Evolutionary conservation across 1,140 invertebrate genomes (phyloP).

Genomic region (Atopsyche davidsoni): DNA sequence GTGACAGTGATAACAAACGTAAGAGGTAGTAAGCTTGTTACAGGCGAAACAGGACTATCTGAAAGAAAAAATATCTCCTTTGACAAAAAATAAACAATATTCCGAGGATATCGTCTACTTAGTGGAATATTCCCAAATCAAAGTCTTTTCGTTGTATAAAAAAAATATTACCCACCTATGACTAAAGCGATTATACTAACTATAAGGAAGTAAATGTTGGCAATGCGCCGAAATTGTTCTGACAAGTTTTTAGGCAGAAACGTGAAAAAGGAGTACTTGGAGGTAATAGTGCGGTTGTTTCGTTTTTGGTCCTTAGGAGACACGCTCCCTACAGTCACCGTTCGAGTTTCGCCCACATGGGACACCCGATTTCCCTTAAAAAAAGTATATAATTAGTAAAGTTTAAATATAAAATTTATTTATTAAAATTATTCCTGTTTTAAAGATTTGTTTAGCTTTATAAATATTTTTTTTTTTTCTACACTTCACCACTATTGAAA

Average conservation of each 20-base stretch:
- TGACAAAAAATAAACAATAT: neutral
- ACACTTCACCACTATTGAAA: no score
- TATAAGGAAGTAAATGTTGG: slow-evolving; percentile 80
- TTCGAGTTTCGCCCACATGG: slow-evolving; percentile 47
- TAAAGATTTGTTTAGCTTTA: no score
- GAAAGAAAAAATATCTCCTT: slow-evolving; percentile 29
- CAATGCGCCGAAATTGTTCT: slow-evolving; percentile 77
- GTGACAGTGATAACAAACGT: slow-evolving; percentile 75
- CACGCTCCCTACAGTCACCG: slow-evolving; percentile 50
- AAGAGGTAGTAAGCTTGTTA: slow-evolving; percentile 69
- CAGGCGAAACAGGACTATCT: slow-evolving; percentile 70
- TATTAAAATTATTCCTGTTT: no score
- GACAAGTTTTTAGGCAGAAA: slow-evolving; percentile 80
- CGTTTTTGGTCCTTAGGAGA: slow-evolving; percentile 43
- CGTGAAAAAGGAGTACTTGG: slow-evolving; percentile 72
- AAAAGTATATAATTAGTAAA: no score
- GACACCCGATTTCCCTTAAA: slow-evolving; percentile 55
- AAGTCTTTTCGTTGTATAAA: neutral
- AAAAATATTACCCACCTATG: slow-evolving; percentile 50
- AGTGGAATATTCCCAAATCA: neutral
- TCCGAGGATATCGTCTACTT: neutral
- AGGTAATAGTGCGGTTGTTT: slow-evolving; percentile 58
- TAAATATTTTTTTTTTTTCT: no score
- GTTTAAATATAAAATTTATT: no score
- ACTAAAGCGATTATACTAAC: slow-evolving; percentile 60